phyloP scores from a whole-genome alignment of 2,113 vertebrate species.

The Catharus fuscescens region DNA sequence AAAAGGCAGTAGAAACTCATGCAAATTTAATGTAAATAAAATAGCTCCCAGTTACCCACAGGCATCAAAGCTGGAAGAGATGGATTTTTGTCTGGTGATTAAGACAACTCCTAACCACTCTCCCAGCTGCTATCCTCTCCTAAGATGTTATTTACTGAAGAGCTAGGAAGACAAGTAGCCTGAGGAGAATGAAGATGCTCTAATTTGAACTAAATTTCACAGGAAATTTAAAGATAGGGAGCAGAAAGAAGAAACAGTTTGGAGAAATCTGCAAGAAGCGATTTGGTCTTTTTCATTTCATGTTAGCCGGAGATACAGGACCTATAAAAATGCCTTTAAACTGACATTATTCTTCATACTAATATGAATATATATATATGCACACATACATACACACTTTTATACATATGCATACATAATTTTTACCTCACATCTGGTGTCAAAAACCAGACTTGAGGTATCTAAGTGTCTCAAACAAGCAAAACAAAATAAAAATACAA shows the following conservation, averaged over 20 bases:
- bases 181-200: background rate
- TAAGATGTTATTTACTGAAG: slow-evolving; percentile 18
- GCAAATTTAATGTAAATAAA: slow-evolving; percentile 25
- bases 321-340: background rate
- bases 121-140: background rate
- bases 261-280: background rate
- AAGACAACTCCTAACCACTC: background rate
- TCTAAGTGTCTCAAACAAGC: background rate
- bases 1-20: background rate
- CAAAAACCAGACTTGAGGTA: background rate
- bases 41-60: background rate
- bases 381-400: too few relatives aligned
- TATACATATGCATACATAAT: background rate
- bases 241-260: background rate
- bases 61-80: slow-evolving; percentile 7
- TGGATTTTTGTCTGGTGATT: background rate
- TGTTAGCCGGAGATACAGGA: background rate
- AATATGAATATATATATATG: background rate
- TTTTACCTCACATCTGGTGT: background rate
- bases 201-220: background rate
- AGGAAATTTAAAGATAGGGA: background rate
- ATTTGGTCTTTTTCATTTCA: background rate
- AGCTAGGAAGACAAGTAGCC: background rate
- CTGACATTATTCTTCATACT: background rate
- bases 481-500: background rate